Conservation (phyloP, 2,797 vertebrate species). For the Cuculus canorus region DNA sequence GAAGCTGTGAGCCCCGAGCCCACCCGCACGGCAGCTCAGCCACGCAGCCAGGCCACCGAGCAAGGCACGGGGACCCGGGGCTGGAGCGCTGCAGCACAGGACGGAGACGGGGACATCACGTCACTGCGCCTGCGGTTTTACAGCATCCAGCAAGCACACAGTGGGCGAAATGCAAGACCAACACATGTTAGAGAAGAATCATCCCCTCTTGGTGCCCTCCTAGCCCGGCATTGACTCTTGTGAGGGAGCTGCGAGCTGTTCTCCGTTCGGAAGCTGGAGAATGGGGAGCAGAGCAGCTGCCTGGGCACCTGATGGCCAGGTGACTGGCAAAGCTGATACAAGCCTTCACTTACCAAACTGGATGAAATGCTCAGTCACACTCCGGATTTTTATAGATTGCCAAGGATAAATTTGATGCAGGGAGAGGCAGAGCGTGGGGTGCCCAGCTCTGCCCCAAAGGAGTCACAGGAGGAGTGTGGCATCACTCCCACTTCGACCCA, state of each 20-base stretch:
- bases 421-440: rapidly evolving
- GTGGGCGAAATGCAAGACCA: neutral
- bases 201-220: neutral
- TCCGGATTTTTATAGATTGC: neutral
- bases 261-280: neutral
- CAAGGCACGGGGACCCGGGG: rapidly evolving
- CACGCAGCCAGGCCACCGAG: rapidly evolving
- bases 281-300: neutral
- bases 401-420: neutral
- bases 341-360: neutral
- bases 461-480: rapidly evolving
- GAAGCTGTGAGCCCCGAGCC: neutral
- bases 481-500: neutral
- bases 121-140: rapidly evolving
- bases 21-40: rapidly evolving
- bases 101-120: neutral
- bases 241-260: neutral
- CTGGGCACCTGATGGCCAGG: neutral
- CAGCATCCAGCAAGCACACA: neutral
- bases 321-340: neutral
- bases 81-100: rapidly evolving
- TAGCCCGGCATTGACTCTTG: rapidly evolving
- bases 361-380: neutral
- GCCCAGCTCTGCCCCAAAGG: neutral
- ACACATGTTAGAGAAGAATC: neutral